Evolutionary conservation across 1,140 invertebrate species (phyloP).

Genomic region (Uloborus diversus): DNA sequence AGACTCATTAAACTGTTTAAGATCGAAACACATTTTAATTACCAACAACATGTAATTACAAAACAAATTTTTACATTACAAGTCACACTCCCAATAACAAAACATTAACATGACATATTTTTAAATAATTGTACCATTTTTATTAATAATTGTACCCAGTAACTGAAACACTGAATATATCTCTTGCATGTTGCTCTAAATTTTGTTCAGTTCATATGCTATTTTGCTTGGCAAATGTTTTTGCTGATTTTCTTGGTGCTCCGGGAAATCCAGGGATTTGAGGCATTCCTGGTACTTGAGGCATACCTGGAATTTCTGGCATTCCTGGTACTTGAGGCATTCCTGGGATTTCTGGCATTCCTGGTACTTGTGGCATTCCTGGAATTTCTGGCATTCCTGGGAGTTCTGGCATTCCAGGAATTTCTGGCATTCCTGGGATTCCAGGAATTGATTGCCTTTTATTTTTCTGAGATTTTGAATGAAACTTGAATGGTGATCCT

Average conservation of each 20-base stretch:
- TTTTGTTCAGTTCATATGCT: not conserved
- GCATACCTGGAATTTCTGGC: constrained; percentile 27
- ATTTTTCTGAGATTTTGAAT: no score
- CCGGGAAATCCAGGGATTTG: constrained; percentile 28
- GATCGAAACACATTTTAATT: no score
- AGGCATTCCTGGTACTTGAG: constrained; percentile 27
- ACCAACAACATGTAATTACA: no score
- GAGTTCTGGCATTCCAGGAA: not conserved
- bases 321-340: constrained; percentile 33
- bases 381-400: constrained; percentile 21
- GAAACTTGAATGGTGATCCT: not conserved
- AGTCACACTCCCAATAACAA: no score
- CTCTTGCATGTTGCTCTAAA: not conserved
- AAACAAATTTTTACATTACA: no score
- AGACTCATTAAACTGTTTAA: no score
- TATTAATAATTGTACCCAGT: not conserved
- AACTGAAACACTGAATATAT: not conserved
- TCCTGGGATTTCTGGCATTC: not conserved
- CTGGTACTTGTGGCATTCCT: not conserved
- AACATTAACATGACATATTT: no score
- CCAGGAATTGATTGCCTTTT: no score
- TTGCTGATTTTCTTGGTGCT: not conserved
- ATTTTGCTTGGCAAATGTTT: not conserved
- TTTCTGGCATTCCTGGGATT: not conserved
- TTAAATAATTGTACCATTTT: no score